These are phyloP conservation scores for Pyrocoelia pectoralis DNA, from an alignment of 2,888 invertebrate species.

Conservation along the genomic window DNA sequence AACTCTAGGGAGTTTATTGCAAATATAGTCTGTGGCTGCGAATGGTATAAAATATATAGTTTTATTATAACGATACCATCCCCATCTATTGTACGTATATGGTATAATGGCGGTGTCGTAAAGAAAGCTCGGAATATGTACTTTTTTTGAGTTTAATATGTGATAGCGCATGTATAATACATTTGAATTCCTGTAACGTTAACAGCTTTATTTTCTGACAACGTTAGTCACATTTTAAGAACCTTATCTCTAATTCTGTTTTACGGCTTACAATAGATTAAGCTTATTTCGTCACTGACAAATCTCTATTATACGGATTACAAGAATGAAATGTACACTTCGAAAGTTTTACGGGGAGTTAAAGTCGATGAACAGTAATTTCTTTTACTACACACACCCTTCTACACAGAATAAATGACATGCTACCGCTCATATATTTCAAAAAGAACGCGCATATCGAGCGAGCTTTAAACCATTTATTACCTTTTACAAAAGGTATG, in stretches of 20 bases:
- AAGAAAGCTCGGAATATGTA: not conserved
- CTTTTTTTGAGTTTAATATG: not conserved
- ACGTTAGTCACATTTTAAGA: conserved; percentile 27
- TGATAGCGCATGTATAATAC: not conserved
- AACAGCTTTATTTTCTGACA: conserved; percentile 20
- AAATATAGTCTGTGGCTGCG: not conserved
- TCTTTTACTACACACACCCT: conserved; percentile 22
- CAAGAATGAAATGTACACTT: conserved; percentile 13
- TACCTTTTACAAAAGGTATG: too few relatives aligned
- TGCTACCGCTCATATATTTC: too few relatives aligned
- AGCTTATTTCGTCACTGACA: conserved; percentile 40
- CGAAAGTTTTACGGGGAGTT: conserved; percentile 19
- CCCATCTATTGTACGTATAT: not conserved
- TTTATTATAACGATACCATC: not conserved
- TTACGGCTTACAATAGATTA: conserved; percentile 43
- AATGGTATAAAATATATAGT: conserved; percentile 1
- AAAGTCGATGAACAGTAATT: conserved; percentile 23
- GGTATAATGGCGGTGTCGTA: not conserved
- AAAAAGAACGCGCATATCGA: too few relatives aligned
- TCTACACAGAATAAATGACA: not conserved
- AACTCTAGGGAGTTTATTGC: not conserved
- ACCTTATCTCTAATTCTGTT: conserved; percentile 41
- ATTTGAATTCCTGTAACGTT: conserved; percentile 11
- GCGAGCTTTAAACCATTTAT: too few relatives aligned
- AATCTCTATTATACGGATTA: conserved; percentile 37